These are phyloP conservation scores for Equus przewalskii DNA, from an alignment of 2,113 vertebrate genomes.

Conservation along the genomic window DNA sequence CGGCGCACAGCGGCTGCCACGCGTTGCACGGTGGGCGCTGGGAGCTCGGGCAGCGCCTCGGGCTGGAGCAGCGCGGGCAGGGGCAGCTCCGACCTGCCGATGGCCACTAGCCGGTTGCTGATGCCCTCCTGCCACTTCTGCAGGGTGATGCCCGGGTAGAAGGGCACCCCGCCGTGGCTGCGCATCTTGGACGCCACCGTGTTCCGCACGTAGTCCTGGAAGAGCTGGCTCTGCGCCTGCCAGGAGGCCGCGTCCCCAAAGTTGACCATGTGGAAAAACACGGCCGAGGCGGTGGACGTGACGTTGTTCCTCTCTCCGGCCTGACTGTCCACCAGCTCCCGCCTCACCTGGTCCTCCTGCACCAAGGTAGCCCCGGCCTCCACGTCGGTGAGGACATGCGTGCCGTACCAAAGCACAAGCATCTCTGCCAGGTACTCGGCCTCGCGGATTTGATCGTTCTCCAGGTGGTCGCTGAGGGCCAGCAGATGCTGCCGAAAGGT, in stretches of 20 bases:
- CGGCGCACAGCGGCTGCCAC: conserved; percentile 72
- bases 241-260: conserved; percentile 46
- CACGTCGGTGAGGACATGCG: conserved; percentile 86
- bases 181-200: conserved; percentile 85
- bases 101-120: conserved; percentile 88
- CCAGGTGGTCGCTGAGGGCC: conserved; percentile 87
- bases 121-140: conserved; percentile 90
- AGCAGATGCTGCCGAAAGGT: conserved; percentile 83
- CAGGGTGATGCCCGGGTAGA: conserved; percentile 89
- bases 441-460: conserved; percentile 87
- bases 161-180: conserved; percentile 86
- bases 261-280: conserved; percentile 86
- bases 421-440: conserved; percentile 86
- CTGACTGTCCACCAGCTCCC: conserved; percentile 80
- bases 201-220: conserved; percentile 82
- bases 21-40: conserved; percentile 84
- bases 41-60: conserved; percentile 86
- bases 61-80: conserved; percentile 85
- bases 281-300: conserved; percentile 77
- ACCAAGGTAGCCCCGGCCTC: conserved; percentile 84
- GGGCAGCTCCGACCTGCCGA: conserved; percentile 86
- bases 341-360: conserved; percentile 87
- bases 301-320: conserved; percentile 60
- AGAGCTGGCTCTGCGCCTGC: conserved; percentile 68
- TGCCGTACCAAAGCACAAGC: conserved; percentile 88